These are phyloP conservation scores for Hartigia nigra DNA, from an alignment of 2,888 invertebrate species.

Conservation along the genomic window DNA sequence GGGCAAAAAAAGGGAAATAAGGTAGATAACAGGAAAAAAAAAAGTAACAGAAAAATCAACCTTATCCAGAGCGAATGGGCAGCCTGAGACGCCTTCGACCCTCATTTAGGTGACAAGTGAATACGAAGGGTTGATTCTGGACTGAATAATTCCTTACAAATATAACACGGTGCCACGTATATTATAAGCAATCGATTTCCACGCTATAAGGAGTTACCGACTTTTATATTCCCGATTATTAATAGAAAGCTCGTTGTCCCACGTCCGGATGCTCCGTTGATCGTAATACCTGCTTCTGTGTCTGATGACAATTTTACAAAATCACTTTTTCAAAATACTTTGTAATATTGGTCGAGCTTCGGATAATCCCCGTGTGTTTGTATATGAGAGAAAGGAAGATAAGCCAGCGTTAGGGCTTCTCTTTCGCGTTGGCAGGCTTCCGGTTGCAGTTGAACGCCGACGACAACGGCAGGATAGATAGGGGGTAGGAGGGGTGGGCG, in stretches of 20 bases:
- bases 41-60: not conserved
- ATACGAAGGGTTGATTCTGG: not conserved
- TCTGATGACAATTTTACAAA: not conserved
- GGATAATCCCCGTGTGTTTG: not conserved
- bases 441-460: not conserved
- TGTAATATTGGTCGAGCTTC: not conserved
- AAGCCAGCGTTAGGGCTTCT: not conserved
- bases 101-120: not conserved
- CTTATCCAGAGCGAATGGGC: not conserved
- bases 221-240: not conserved
- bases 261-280: not conserved
- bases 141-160: not conserved
- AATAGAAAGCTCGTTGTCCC: not conserved
- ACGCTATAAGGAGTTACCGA: not conserved
- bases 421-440: not conserved
- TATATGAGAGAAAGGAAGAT: not conserved
- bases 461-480: not conserved
- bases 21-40: not conserved
- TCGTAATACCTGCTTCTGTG: not conserved
- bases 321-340: not conserved
- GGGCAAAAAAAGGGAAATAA: not conserved
- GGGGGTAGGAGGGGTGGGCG: too few species aligned
- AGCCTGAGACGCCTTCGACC: not conserved
- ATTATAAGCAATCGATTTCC: not conserved
- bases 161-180: not conserved